Base-by-base conservation (phyloP, 2,113 vertebrate species). In the Nettapus auritus region DNA sequence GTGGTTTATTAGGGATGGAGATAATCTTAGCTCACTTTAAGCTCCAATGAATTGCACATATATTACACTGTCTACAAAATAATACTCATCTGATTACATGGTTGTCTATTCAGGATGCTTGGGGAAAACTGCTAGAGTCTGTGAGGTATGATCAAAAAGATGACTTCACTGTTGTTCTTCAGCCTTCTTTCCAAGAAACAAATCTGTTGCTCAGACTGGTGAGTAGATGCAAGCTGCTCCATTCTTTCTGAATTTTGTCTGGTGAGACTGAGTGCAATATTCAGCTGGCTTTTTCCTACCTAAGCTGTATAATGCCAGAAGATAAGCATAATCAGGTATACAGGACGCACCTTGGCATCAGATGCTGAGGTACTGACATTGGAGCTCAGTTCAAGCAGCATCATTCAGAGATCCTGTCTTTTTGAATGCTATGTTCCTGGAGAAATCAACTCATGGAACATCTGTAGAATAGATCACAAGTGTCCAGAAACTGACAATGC, bases 161-260 rank as follows among this genome's bases (percentile, higher is more conserved):
- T 23, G 98, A 98, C 93, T 99, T 99, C 89, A 96, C 98, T 1
- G 98, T 99, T 6, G 88, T 99, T 40, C 97, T 99, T 94, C 99
- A 99, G 96, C 98, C 99, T 36, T 97, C 98, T 87, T 76, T 99
- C 19, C 97, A 96, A 10, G 96, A 98, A 86, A 71, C 94, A 77
- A 40, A 93, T 75, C 81, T 97, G 14, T 97, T 97, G 1, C 60
- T 50, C 6, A 56, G 91, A 71, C 75, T 8, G 60, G 99, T 99
- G 94, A 97, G 97, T 88, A 48, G 82, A 82, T 11, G 34, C 1
- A 2, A 29, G 6, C 55, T 68, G 26, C 19, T 86, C 20, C 25
- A 2, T 73, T 79, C 28, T 89, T 93, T 89, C 48, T 92, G 31
- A 8, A 28, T 60, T n/a, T 19, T 57, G 14, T 36, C 69, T 84